Evolutionary conservation across 2,797 vertebrate genomes (phyloP).

Genomic region (Tapirus indicus): DNA sequence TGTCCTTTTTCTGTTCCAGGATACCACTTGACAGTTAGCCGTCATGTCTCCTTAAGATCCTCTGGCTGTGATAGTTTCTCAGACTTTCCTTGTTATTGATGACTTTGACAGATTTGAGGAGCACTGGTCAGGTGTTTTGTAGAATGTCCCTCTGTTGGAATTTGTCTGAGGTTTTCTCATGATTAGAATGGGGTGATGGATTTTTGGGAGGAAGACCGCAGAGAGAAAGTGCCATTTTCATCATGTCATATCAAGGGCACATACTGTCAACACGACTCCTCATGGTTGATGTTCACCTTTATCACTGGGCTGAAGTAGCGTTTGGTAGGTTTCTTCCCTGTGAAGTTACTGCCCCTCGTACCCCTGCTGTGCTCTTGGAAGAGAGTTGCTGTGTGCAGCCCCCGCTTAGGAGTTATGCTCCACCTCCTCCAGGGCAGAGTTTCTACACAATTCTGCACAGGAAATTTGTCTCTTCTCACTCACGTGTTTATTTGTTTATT

Average conservation of each 20-base stretch:
- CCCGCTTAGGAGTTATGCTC: not conserved
- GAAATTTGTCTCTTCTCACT: not conserved
- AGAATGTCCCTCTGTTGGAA: not conserved
- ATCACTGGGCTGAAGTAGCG: rapidly evolving
- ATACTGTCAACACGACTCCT: rapidly evolving
- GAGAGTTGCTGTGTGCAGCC: not conserved
- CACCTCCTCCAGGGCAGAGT: no score
- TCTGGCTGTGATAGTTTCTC: not conserved
- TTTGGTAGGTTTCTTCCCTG: not conserved
- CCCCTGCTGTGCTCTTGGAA: not conserved
- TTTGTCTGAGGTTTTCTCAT: not conserved
- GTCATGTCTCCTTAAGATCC: not conserved
- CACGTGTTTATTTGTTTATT: not conserved
- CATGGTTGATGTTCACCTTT: not conserved
- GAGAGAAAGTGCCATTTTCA: not conserved
- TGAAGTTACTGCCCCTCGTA: rapidly evolving
- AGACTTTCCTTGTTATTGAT: not conserved
- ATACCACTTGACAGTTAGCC: not conserved
- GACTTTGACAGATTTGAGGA: not conserved
- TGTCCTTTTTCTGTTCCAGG: not conserved
- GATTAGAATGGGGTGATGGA: not conserved
- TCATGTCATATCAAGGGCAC: not conserved
- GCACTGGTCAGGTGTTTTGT: not conserved
- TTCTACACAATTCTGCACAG: not conserved
- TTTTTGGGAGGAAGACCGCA: not conserved